Base-by-base conservation (phyloP, 2,888 invertebrate species). In the Deroplatys truncata region DNA sequence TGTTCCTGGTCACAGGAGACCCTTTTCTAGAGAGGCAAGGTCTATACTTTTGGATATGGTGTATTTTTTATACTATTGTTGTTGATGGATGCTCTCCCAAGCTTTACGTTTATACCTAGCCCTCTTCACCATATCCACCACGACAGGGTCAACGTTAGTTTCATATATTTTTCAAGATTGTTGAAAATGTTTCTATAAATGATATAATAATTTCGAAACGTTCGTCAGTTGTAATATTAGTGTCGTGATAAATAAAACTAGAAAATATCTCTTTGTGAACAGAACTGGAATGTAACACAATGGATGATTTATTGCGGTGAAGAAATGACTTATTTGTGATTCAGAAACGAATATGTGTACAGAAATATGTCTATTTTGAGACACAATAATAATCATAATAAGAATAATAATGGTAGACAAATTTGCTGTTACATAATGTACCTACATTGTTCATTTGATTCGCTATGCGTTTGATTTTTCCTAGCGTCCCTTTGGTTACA, bases 1-100 rank as follows among this genome's bases (percentile, higher is more conserved):
- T 88, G 89, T 29, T 88, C 90, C 91, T 96, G 96, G 95, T 96
- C 97, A 91, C 96, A 96, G 92, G 97, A 97, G 94, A 97, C 97
- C 92, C 95, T 97, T 92, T 97, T 97, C 95, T 97, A 96, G 94
- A 83, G 88, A 29, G 28, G 82, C 29, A 28, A 31, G 13, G 15
- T 87, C 72, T 72, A 43, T 25, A 28, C n/a, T 16, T 35, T 16
- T 86, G 72, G 43, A 43, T 43, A 43, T 43, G 43, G 43, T 43
- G 16, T 84, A 31, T 31, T n/a, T 20, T 72, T 20, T 72, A 72
- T 72, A 25, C 25, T 72, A 10, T 43, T 13, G 43, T 43, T 43
- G 43, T 43, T 43, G 13, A 35, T 35, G 35, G 35, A 35, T 35
- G 35, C 35, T 35, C 35, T 35, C 35, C 35, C 35, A 35, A 35